Percentiles rank a stretch among this genome's conserved stretches.
Evolutionary conservation across 2,113 vertebrate species (phyloP).

Genomic region (Hydrolagus affinis): DNA sequence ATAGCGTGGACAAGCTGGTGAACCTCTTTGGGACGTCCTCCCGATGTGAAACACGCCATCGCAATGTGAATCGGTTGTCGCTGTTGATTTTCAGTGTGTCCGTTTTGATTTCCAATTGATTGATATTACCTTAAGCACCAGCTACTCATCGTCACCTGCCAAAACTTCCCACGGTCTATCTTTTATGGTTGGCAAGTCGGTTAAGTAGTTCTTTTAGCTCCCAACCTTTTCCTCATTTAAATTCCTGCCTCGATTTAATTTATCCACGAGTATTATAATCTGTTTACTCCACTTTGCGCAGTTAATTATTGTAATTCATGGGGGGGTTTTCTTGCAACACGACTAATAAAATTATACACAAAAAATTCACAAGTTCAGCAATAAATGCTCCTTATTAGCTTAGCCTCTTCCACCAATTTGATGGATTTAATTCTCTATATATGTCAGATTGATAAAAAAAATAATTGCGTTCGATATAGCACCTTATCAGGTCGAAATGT

Average conservation of each 20-base stretch:
- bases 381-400: slow-evolving; percentile 32
- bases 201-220: slow-evolving; percentile 22
- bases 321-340: slow-evolving; percentile 7
- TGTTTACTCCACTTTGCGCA: slow-evolving; percentile 27
- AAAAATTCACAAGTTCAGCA: slow-evolving; percentile 25
- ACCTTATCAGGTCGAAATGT: too few relatives aligned
- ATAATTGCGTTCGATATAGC: too few relatives aligned
- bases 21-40: too few relatives aligned
- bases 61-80: too few relatives aligned
- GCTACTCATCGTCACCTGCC: not conserved
- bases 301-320: slow-evolving; percentile 31
- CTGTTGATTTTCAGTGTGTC: too few relatives aligned
- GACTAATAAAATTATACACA: slow-evolving; percentile 28
- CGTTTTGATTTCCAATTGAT: not conserved
- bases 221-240: slow-evolving; percentile 23
- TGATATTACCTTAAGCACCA: not conserved
- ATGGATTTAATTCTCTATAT: slow-evolving; percentile 10
- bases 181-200: not conserved
- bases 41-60: too few relatives aligned
- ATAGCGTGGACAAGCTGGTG: too few relatives aligned
- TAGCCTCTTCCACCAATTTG: slow-evolving; percentile 27
- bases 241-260: slow-evolving; percentile 27
- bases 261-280: slow-evolving; percentile 24
- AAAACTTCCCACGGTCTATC: not conserved
- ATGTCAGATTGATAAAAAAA: not conserved